phyloP scores from a whole-genome alignment of 2,888 invertebrate genomes.

The Mesodorylaimus sp. region DNA sequence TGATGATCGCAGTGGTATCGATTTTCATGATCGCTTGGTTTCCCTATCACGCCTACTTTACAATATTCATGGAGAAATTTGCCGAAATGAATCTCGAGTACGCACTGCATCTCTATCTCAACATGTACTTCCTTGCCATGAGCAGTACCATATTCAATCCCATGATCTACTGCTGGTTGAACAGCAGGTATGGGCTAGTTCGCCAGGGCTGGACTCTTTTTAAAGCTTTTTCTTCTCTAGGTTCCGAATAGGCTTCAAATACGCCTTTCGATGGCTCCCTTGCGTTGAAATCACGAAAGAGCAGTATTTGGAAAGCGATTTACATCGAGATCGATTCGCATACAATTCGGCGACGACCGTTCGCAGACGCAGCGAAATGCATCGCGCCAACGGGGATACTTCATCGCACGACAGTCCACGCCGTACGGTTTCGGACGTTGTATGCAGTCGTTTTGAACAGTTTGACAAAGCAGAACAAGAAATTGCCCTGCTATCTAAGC shows the following conservation, averaged over 20 bases:
- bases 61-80: slow-evolving; percentile 17
- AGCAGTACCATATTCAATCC: slow-evolving; percentile 37
- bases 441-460: too few relatives aligned
- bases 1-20: slow-evolving; percentile 9
- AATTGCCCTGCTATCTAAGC: too few relatives aligned
- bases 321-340: too few relatives aligned
- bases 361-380: too few relatives aligned
- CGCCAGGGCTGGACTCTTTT: not conserved
- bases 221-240: slow-evolving; percentile 34
- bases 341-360: too few relatives aligned
- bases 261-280: slow-evolving; percentile 26
- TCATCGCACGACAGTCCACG: too few relatives aligned
- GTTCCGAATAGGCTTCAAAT: slow-evolving; percentile 41
- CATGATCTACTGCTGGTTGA: slow-evolving; percentile 40
- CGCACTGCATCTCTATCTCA: slow-evolving; percentile 32
- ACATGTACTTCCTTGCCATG: slow-evolving; percentile 38
- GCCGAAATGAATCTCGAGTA: slow-evolving; percentile 39
- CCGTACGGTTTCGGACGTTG: too few relatives aligned
- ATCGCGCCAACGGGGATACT: too few relatives aligned
- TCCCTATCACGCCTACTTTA: slow-evolving; percentile 34
- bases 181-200: slow-evolving; percentile 30
- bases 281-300: slow-evolving; percentile 12
- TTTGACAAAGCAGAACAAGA: too few relatives aligned
- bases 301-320: too few relatives aligned
- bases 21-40: slow-evolving; percentile 25